Evolutionary conservation across 2,888 invertebrate species (phyloP), one percentile per base, ranked within the genome.

Genomic region (Agonopterix alstromeriana): DNA sequence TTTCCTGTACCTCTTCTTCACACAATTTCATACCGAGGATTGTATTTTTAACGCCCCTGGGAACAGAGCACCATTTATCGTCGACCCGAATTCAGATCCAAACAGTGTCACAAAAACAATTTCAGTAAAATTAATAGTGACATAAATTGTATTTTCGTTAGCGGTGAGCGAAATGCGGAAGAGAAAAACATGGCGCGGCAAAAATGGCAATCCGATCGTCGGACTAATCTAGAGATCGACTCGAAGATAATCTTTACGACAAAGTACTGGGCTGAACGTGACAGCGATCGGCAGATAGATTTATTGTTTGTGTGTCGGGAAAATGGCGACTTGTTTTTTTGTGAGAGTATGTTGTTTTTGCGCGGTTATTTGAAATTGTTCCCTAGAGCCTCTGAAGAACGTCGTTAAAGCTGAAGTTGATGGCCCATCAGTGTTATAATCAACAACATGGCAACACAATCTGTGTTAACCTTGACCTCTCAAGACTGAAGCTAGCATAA

Each of bases 141-240:
- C 53, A 56, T 58, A 62, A 60, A 62, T 59, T 58, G 54, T 54
- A 52, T 45, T 60, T 65, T 61, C 64, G 61, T 59, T 55, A 58
- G 54, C 54, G 52, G 45, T 49, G 48, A 53, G 10, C 27, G 50
- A 47, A 50, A 57, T 50, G 54, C 53, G 53, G 58, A 57, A 44
- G 11, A 44, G 27, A 40, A 44, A 58, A 54, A 60, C 58, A 62
- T 54, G 61, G 61, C 56, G 49, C 53, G 51, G 53, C 51, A 64
- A 64, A 67, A 65, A 63, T 64, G 57, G 62, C 53, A 58, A 54
- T 59, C 62, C 58, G 58, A 67, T 60, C 59, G 56, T 52, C 52
- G 53, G 58, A 53, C 63, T 61, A 60, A 65, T 57, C 53, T 52
- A 14, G 38, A 64, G 62, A 71, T 70, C 61, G 57, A 55, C 52